Evolutionary conservation across 2,797 vertebrate species (phyloP), one percentile per base, ranked within the genome.

Genomic region (Saxicola maurus): DNA sequence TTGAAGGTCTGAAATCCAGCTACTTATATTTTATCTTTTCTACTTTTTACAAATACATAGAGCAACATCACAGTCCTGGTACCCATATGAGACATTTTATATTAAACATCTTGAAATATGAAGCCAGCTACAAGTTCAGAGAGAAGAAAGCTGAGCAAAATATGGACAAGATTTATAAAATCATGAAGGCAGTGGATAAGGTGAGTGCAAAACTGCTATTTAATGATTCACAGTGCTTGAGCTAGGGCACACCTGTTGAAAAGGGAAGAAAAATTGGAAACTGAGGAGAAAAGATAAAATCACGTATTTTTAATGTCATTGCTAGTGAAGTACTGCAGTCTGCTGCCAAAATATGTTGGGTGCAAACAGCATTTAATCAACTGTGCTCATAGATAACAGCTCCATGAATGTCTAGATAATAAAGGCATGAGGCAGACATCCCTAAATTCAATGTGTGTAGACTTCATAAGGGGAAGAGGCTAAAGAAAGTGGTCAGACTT

Each of bases 51-150:
- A 95, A 80, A 78, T 31, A 56, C 1, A 3, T 2, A 53, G 17
- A 81, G 33, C 16, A 75, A 56, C 14, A 46, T 43, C 67, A 62
- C 21, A 42, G 55, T 38, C 13, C 28, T n/a, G 10, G 21, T 19
- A 15, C 9, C 16, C 6, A 0, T 11, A 43, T 1, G 1, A 60
- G 43, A 51, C 19, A 23, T 28, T 17, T n/a, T 80, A 9, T 37
- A 75, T 42, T 19, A 80, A 78, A 72, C 21, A 11, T 42, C 35
- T 40, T 30, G 13, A 81, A 60, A 91, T 87, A 64, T 10, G n/a
- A 67, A 77, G 59, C 7, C 30, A 80, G n/a, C 6, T 33, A 24
- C 1, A 25, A 78, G 25, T 68, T 13, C 51, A 60, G 24, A 82
- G 57, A 57, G 57, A 28, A 80, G 42, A 57, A 88, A 62, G 9